Percentiles rank a stretch among this genome's conserved stretches.
phyloP scores from a whole-genome alignment of 2,888 invertebrate genomes.

The Sinohyriopsis cumingii region DNA sequence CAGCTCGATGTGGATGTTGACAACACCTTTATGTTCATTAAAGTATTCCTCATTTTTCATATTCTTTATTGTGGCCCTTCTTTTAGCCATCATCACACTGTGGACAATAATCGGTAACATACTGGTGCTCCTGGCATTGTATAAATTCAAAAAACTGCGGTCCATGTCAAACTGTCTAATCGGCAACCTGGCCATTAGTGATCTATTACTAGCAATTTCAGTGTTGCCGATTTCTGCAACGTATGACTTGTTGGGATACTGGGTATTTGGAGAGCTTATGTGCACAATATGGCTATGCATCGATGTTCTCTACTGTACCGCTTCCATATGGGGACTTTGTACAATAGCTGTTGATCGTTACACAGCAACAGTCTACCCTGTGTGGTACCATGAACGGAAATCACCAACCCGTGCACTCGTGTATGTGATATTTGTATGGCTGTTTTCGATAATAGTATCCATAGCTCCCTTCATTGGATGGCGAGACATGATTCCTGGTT shows the following conservation, averaged over 20 bases:
- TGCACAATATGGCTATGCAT: conserved; percentile 68
- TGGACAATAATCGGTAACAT: conserved; percentile 70
- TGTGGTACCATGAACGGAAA: conserved; percentile 70
- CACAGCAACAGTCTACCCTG: conserved; percentile 71
- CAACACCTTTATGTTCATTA: conserved; percentile 53
- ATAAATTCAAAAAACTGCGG: conserved; percentile 62
- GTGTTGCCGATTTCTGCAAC: conserved; percentile 70
- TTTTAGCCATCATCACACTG: conserved; percentile 62
- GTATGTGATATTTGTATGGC: conserved; percentile 71
- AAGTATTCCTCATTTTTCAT: conserved; percentile 50
- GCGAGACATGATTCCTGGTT: conserved; percentile 60
- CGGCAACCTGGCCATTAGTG: conserved; percentile 71
- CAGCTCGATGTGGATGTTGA: conserved; percentile 46
- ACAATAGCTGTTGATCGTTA: conserved; percentile 71
- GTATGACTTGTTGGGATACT: conserved; percentile 68
- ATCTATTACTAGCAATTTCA: conserved; percentile 69
- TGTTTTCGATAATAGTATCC: conserved; percentile 69
- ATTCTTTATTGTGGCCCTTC: conserved; percentile 57
- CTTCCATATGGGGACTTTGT: conserved; percentile 72
- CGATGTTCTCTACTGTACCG: conserved; percentile 72
- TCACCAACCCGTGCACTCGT: conserved; percentile 64
- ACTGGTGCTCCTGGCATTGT: conserved; percentile 67
- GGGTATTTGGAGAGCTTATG: conserved; percentile 68
- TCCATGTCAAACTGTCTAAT: conserved; percentile 72
- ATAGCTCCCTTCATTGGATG: conserved; percentile 70